Evolutionary conservation across 2,113 vertebrate species (phyloP).

Genomic region (Varanus komodoensis): DNA sequence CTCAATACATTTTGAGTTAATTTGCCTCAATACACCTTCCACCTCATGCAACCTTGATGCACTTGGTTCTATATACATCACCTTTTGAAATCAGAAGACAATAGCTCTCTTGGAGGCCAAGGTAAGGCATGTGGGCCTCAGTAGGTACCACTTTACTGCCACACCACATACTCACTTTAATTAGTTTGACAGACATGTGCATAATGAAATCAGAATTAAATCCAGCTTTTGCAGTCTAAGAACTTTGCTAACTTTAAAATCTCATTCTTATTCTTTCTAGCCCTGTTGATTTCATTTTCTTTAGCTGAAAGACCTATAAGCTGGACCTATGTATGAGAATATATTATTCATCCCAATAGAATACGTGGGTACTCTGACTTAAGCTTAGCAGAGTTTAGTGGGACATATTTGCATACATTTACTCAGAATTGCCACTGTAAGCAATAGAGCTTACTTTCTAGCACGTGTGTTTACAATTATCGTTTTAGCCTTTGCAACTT

Average conservation of each 20-base stretch:
- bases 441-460: neutral
- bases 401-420: neutral
- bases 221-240: neutral
- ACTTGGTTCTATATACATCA: neutral
- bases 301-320: neutral
- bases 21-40: neutral
- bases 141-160: neutral
- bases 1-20: neutral
- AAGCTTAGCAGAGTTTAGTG: neutral
- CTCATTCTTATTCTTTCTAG: neutral
- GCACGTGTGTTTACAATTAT: neutral
- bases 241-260: neutral
- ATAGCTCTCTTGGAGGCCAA: neutral
- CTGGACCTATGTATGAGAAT: neutral
- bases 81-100: neutral
- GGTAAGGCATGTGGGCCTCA: neutral
- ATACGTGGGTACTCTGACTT: neutral
- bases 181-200: neutral
- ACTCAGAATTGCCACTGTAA: neutral
- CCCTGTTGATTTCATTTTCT: neutral
- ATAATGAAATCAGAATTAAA: slow-evolving; percentile 34
- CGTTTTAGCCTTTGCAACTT: rapidly evolving
- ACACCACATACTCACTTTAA: neutral
- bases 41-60: neutral
- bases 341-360: neutral